phyloP scores from a whole-genome alignment of 2,113 vertebrate species.

The Pampusana beccarii region DNA sequence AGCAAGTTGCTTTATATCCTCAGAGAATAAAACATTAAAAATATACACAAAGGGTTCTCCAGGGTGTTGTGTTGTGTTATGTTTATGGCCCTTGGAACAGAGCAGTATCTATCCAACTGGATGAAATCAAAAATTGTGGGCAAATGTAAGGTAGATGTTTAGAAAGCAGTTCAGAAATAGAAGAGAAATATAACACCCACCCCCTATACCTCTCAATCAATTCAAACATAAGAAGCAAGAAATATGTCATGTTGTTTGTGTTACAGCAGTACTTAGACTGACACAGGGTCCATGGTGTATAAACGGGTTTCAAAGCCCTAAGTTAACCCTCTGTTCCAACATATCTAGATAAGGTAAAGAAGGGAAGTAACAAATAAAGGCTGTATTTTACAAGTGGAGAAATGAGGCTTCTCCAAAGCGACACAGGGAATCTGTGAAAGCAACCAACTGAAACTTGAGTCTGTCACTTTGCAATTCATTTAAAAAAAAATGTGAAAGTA shows the following conservation, averaged over 20 bases:
- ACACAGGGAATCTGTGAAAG: neutral
- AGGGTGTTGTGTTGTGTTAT: neutral
- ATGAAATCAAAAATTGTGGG: neutral
- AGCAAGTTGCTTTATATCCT: neutral
- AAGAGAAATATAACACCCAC: neutral
- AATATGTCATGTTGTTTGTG: fast-evolving
- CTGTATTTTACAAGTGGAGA: neutral
- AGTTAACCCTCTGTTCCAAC: neutral
- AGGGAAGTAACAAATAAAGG: neutral
- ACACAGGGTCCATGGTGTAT: neutral
- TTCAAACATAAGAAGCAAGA: neutral
- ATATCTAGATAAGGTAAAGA: neutral
- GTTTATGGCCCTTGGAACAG: neutral
- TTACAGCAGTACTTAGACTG: neutral
- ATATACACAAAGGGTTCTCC: neutral
- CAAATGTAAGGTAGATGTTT: neutral
- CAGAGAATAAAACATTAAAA: neutral
- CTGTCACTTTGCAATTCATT: neutral
- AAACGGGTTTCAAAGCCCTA: neutral
- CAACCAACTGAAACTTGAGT: neutral
- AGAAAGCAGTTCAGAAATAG: neutral
- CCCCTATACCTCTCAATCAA: fast-evolving
- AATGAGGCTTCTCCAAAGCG: neutral
- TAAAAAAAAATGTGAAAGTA: fast-evolving
- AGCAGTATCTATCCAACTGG: neutral